Evolutionary conservation across 2,797 vertebrate genomes (phyloP).

Genomic region (Centropyge bicolor): DNA sequence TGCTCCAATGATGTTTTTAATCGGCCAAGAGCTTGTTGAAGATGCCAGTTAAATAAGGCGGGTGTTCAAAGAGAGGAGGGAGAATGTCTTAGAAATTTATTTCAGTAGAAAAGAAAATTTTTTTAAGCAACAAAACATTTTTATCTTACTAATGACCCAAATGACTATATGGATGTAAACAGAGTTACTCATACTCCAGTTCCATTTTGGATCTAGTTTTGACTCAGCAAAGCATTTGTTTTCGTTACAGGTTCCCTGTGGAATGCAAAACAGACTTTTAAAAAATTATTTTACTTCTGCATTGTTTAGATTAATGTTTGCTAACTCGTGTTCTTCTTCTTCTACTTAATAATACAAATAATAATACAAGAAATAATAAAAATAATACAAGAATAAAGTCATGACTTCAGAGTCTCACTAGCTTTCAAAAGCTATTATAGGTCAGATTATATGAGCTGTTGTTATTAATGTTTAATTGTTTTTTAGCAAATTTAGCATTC

Average conservation of each 20-base stretch:
- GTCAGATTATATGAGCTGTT: background rate
- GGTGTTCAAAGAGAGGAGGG: slow-evolving; percentile 29
- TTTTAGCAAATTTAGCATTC: too few relatives aligned
- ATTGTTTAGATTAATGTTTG: too few relatives aligned
- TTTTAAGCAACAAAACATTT: background rate
- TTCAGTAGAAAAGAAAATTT: background rate
- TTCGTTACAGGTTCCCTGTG: background rate
- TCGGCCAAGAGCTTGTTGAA: slow-evolving; percentile 73
- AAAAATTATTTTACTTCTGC: too few relatives aligned
- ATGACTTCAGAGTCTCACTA: background rate
- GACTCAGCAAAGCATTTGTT: background rate
- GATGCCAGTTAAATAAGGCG: slow-evolving; percentile 73
- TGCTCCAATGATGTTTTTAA: slow-evolving; percentile 84
- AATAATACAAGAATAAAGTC: background rate
- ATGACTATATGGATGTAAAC: background rate
- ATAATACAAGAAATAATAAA: too few relatives aligned
- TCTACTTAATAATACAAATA: too few relatives aligned
- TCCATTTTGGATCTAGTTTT: background rate
- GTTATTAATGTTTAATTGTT: too few relatives aligned
- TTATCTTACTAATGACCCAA: slow-evolving; percentile 4
- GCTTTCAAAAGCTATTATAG: background rate
- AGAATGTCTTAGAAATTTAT: too few relatives aligned
- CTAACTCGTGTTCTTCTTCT: too few relatives aligned
- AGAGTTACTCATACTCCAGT: background rate
- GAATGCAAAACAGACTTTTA: too few relatives aligned